phyloP scores from a whole-genome alignment of 2,113 vertebrate species.

The Plestiodon gilberti region DNA sequence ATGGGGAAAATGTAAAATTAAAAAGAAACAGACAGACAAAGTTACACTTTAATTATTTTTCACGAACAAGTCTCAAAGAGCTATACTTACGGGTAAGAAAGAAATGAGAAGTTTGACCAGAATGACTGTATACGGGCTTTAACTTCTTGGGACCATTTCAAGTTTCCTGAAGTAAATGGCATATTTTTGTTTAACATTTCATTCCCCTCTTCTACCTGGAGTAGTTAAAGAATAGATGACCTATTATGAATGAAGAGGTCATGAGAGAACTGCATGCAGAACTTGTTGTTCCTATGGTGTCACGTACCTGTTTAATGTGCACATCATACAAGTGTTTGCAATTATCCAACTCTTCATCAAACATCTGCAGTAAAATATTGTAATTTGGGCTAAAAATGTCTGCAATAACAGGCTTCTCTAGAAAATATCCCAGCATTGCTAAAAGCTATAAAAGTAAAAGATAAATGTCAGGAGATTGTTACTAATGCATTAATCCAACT shows the following conservation, averaged over 20 bases:
- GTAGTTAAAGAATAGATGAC: slow-evolving; percentile 35
- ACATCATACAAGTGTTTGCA: slow-evolving; percentile 77
- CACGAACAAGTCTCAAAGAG: background rate
- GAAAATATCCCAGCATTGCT: slow-evolving; percentile 79
- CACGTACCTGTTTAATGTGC: slow-evolving; percentile 75
- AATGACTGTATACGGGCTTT: slow-evolving; percentile 74
- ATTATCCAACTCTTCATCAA: slow-evolving; percentile 76
- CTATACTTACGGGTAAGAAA: slow-evolving; percentile 75
- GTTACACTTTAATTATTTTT: background rate
- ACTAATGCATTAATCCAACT: slow-evolving; percentile 22
- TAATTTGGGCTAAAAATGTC: slow-evolving; percentile 82
- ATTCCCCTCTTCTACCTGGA: slow-evolving; percentile 65
- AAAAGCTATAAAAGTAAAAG: slow-evolving; percentile 76
- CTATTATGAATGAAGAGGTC: background rate
- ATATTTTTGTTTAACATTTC: slow-evolving; percentile 79
- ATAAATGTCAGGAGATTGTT: slow-evolving; percentile 15
- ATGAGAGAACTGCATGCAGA: background rate
- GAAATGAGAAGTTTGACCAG: slow-evolving; percentile 76
- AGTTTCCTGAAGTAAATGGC: slow-evolving; percentile 75
- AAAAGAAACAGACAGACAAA: too few relatives aligned
- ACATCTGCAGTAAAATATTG: slow-evolving; percentile 73
- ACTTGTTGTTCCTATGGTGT: background rate
- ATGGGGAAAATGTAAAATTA: background rate
- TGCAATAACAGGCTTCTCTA: slow-evolving; percentile 78
- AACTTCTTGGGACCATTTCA: slow-evolving; percentile 81